Percentiles rank a stretch among this genome's conserved stretches.
Conservation (phyloP, 2,888 invertebrate species). For the Tenthredo scrophulariae region DNA sequence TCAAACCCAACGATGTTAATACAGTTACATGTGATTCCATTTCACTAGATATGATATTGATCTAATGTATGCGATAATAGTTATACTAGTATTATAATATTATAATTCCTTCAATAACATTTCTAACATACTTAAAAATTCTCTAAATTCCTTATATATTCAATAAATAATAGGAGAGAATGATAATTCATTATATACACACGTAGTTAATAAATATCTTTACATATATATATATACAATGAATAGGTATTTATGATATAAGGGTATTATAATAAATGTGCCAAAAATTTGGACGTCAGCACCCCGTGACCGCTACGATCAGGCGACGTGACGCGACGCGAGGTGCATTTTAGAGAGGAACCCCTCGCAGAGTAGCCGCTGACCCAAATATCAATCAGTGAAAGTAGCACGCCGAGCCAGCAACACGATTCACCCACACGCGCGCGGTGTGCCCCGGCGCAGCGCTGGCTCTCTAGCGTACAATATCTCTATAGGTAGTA, state of each 20-base stretch:
- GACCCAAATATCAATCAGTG: slow-evolving; percentile 77
- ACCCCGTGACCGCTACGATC: slow-evolving; percentile 12
- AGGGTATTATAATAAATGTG: background rate
- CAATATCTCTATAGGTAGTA: background rate
- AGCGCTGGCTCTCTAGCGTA: background rate
- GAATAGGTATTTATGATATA: background rate
- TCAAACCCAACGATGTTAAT: background rate
- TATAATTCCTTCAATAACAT: too few relatives aligned
- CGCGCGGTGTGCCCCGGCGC: background rate
- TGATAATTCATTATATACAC: background rate
- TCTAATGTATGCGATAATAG: too few relatives aligned
- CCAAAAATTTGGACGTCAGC: slow-evolving; percentile 23
- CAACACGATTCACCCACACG: slow-evolving; percentile 48
- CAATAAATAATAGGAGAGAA: background rate
- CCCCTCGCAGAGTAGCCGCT: slow-evolving; percentile 60
- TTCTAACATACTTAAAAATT: too few relatives aligned
- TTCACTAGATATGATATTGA: background rate
- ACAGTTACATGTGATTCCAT: background rate
- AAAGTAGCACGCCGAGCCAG: slow-evolving; percentile 74
- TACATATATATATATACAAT: background rate
- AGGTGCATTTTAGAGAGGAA: slow-evolving; percentile 55
- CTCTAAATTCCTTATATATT: background rate
- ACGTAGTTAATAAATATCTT: background rate
- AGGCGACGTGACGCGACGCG: slow-evolving; percentile 17
- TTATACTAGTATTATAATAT: too few relatives aligned